Base-by-base conservation (phyloP, 2,113 vertebrate genomes). In the Eulacestoma nigropectus region DNA sequence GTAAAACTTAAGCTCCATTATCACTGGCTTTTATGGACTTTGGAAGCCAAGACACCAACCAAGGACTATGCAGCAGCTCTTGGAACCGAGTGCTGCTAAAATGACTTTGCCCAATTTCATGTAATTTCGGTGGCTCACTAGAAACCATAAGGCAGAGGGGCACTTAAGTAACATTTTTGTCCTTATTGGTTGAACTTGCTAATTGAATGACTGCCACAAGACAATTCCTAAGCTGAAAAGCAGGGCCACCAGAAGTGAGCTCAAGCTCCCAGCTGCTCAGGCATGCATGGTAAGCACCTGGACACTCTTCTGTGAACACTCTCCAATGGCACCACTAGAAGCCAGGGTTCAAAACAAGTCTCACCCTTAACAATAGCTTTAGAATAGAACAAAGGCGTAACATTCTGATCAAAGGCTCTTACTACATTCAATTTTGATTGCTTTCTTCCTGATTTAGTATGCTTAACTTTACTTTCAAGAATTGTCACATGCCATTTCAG, bases 121-220 rank as follows among this genome's bases (percentile, higher is more conserved):
- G 0, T 15, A 62, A 46, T 1, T 50, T 0, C n/a, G 26, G 9
- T 16, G 21, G 6, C 16, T 80, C 9, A 21, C 30, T 17, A 76
- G 5, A 53, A 75, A 63, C 4, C n/a, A 2, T 1, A 39, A 32
- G 4, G 25, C 29, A 81, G 12, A 60, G 2, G 9, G 2, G 6
- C 7, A 57, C 2, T 39, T 1, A 15, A 19, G 29, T 35, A 16
- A 3, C 2, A 7, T 10, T 47, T 82, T 29, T 52, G 3, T 33
- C 55, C 29, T 56, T 16, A 16, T 13, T 30, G 46, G 16, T 0
- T 49, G 3, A 56, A 46, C 11, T 59, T 67, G 16, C 21, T 52
- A 2, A 17, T 1, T 0, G 17, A 87, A 20, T 11, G 15, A 89
- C 59, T 30, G 23, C 11, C 39, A 8, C 13, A 4, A 23, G 46